These are phyloP conservation scores for Lepisosteus oculatus DNA, from an alignment of 2,113 vertebrate species.

Conservation along the genomic window DNA sequence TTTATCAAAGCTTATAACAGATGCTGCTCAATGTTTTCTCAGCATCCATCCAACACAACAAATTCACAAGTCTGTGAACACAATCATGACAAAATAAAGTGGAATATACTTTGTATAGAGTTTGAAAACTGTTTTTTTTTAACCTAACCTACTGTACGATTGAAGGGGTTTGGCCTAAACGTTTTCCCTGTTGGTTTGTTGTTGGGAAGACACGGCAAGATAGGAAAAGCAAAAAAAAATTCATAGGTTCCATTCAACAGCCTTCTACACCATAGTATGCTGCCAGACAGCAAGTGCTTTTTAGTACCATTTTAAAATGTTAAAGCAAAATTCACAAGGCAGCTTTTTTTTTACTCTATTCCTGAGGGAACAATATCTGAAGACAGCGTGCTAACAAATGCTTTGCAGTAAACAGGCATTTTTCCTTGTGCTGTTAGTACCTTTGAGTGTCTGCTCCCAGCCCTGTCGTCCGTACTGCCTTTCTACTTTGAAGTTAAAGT, in stretches of 20 bases:
- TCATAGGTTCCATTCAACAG: slow-evolving; percentile 69
- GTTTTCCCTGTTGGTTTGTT: not conserved
- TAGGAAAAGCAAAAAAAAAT: slow-evolving; percentile 70
- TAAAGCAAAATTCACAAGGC: slow-evolving; percentile 69
- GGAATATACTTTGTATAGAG: too few relatives aligned
- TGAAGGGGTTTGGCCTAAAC: too few relatives aligned
- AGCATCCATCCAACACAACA: not conserved
- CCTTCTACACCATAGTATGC: slow-evolving; percentile 62
- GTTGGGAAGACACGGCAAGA: slow-evolving; percentile 42
- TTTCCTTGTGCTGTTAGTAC: slow-evolving; percentile 66
- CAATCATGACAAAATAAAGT: too few relatives aligned
- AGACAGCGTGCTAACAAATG: slow-evolving; percentile 76
- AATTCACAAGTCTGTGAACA: too few relatives aligned
- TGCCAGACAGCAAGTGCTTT: slow-evolving; percentile 72
- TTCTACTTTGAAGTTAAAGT: slow-evolving; percentile 67
- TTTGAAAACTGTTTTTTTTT: too few relatives aligned
- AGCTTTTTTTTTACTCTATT: slow-evolving; percentile 62
- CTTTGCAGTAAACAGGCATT: slow-evolving; percentile 75
- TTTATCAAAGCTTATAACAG: not conserved
- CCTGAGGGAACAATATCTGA: slow-evolving; percentile 75
- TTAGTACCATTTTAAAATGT: slow-evolving; percentile 78
- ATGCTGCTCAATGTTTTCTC: not conserved
- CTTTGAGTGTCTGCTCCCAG: slow-evolving; percentile 64
- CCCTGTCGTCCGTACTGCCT: slow-evolving; percentile 69
- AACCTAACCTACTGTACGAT: too few relatives aligned